Conservation (phyloP, 2,113 vertebrate species). For the Phrynosoma blainvillii region DNA sequence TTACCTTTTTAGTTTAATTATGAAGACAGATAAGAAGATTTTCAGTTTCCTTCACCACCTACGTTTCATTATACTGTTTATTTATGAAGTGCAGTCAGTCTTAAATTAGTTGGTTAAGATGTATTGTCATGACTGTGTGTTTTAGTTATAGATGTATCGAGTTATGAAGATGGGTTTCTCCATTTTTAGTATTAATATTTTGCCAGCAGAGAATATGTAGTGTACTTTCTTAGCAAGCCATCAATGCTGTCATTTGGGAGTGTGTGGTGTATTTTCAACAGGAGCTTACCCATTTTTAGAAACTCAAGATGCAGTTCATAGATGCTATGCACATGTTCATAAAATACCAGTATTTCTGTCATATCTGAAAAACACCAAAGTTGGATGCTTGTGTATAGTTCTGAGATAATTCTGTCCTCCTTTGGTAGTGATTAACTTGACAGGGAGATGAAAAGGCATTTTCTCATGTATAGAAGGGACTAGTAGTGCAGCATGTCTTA, state of each 20-base stretch:
- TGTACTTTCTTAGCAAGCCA: background rate
- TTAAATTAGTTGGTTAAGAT: background rate
- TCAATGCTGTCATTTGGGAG: background rate
- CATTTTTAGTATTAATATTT: background rate
- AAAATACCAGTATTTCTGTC: background rate
- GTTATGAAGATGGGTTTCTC: background rate
- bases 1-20: conserved; percentile 49
- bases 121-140: rapidly evolving
- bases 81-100: background rate
- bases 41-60: background rate
- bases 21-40: conserved; percentile 7
- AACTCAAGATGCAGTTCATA: background rate
- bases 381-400: background rate
- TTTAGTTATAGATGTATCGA: background rate
- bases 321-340: background rate
- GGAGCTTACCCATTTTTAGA: background rate
- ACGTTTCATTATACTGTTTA: conserved; percentile 12
- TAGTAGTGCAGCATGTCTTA: rapidly evolving
- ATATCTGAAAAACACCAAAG: background rate
- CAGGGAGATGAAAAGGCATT: background rate
- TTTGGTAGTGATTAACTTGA: background rate
- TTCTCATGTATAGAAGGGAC: rapidly evolving
- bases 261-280: background rate
- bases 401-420: background rate
- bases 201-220: background rate